Percentiles rank a stretch among this genome's conserved stretches.
Conservation (phyloP, 2,113 vertebrate genomes). For the Pelvicachromis taeniatus region DNA sequence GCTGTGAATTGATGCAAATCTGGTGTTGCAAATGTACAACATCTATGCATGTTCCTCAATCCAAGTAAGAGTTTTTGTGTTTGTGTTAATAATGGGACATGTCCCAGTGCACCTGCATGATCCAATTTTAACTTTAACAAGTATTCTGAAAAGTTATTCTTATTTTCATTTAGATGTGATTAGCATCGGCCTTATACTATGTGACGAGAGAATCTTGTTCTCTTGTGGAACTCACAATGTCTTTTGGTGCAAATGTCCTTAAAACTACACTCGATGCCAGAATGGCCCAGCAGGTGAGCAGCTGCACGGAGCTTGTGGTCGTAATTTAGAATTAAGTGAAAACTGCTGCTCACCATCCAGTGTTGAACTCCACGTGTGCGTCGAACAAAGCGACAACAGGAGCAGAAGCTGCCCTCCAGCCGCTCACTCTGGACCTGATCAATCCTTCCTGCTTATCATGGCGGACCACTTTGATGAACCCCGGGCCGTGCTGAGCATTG, state of each 20-base stretch:
- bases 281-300: neutral
- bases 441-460: conserved; percentile 90
- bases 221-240: neutral
- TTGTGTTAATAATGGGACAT: neutral
- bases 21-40: neutral
- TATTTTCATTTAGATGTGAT: neutral
- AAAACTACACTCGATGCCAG: neutral
- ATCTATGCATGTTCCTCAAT: neutral
- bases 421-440: conserved; percentile 89
- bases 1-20: neutral
- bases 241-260: neutral
- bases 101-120: neutral
- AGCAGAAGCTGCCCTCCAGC: conserved; percentile 86
- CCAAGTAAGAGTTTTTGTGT: neutral
- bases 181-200: neutral
- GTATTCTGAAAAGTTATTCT: neutral
- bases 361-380: conserved; percentile 93
- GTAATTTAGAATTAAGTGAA: neutral
- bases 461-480: conserved; percentile 88
- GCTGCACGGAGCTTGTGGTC: neutral
- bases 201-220: neutral
- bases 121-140: neutral
- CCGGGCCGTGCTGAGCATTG: conserved; percentile 75
- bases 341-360: conserved; percentile 80
- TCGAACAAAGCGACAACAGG: conserved; percentile 93